Conservation (phyloP, 1,140 invertebrate species). For the Bombus sibiricus region DNA sequence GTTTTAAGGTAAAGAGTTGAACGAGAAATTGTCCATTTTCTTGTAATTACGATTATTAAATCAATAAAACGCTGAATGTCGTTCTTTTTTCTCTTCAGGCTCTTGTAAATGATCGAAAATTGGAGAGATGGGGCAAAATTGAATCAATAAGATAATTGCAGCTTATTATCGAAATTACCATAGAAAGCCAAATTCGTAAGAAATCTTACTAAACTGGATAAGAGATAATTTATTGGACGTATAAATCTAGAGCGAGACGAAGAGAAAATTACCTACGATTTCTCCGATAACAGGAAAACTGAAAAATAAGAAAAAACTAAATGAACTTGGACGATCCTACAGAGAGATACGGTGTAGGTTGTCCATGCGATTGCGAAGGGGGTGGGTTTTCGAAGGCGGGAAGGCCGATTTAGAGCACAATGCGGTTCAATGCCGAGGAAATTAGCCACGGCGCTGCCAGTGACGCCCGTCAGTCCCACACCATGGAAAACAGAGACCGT, state of each 20-base stretch:
- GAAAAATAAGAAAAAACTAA: background rate
- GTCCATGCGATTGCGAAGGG: conserved; percentile 54
- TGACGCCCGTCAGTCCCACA: conserved; percentile 76
- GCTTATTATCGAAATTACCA: no score
- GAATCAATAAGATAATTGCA: background rate
- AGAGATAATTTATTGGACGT: background rate
- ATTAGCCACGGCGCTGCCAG: conserved; percentile 76
- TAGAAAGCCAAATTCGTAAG: background rate
- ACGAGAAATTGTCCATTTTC: no score
- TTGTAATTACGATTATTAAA: no score
- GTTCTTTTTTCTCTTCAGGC: background rate
- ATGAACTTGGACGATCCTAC: conserved; percentile 30
- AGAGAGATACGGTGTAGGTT: conserved; percentile 46
- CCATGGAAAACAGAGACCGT: conserved; percentile 63
- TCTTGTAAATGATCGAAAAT: background rate
- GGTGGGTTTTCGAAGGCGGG: conserved; percentile 55
- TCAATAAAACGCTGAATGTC: background rate
- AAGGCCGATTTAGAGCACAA: conserved; percentile 77
- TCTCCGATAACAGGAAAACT: background rate
- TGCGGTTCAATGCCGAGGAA: conserved; percentile 77
- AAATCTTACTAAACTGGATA: background rate
- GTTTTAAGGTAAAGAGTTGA: no score
- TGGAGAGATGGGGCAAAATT: fast-evolving
- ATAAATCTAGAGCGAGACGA: no score
- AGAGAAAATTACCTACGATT: background rate